Conservation (phyloP, 2,113 vertebrate species). For the Brienomyrus longianalis region DNA sequence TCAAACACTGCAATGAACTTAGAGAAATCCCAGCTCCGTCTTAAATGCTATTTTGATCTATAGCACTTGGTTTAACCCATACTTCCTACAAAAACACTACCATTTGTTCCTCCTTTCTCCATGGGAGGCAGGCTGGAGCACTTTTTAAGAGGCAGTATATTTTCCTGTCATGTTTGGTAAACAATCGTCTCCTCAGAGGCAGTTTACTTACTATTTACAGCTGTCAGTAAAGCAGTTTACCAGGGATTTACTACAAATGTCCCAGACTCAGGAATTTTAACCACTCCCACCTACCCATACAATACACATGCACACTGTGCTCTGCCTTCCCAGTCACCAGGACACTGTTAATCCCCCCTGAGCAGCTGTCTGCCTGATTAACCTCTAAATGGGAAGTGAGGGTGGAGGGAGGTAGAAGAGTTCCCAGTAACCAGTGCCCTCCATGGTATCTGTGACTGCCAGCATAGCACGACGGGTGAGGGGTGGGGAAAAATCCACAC, state of each 20-base stretch:
- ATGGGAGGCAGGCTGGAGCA: not conserved
- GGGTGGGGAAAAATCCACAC: not conserved
- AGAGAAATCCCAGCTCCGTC: not conserved
- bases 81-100: not conserved
- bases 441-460: not conserved
- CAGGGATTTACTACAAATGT: constrained; percentile 41
- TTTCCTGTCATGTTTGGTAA: constrained; percentile 25
- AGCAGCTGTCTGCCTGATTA: constrained; percentile 5
- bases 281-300: constrained; percentile 1
- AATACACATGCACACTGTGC: not conserved
- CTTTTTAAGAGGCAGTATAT: not conserved
- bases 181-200: constrained; percentile 31
- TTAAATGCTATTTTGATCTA: not conserved
- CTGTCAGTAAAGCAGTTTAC: constrained; percentile 55
- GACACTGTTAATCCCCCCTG: not conserved
- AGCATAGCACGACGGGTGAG: not conserved
- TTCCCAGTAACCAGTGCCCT: not conserved
- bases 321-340: not conserved
- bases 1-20: not conserved
- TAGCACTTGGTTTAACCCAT: not conserved
- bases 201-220: constrained; percentile 48
- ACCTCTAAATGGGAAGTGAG: not conserved
- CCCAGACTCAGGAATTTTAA: constrained; percentile 24
- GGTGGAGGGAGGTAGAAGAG: not conserved
- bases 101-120: not conserved